A percentile compares a stretch with the other conserved stretches of the same genome.
phyloP scores from a whole-genome alignment of 2,797 vertebrate species.

The Arctocebus calabarensis region DNA sequence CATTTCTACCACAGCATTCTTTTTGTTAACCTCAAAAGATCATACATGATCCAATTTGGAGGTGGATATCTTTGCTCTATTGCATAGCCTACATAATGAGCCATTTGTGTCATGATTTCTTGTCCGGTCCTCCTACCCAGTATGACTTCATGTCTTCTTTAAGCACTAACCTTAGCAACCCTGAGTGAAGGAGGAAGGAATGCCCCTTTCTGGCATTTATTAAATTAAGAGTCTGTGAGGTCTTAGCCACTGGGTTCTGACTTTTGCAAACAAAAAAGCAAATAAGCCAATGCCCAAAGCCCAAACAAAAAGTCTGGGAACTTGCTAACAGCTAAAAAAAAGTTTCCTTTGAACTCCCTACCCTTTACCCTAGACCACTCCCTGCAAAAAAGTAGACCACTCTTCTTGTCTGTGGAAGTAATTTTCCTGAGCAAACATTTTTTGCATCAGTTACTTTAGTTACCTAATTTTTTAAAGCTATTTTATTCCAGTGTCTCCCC shows the following conservation, averaged over 20 bases:
- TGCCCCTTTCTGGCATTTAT: not conserved
- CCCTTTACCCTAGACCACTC: not conserved
- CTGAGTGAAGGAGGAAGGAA: constrained; percentile 12
- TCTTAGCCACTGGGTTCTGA: constrained; percentile 31
- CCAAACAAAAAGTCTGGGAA: not conserved
- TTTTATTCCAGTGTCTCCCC: not conserved
- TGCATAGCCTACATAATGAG: constrained; percentile 55
- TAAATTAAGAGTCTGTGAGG: constrained; percentile 27
- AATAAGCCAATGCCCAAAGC: not conserved
- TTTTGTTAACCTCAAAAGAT: constrained; percentile 72
- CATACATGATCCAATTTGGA: constrained; percentile 32
- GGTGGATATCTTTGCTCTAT: constrained; percentile 33
- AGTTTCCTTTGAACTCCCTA: not conserved
- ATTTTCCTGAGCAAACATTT: not conserved
- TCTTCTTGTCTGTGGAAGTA: not conserved
- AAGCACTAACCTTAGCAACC: constrained; percentile 59
- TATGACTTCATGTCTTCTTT: constrained; percentile 70
- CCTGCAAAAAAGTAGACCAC: not conserved
- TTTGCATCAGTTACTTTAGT: not conserved
- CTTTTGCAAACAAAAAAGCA: constrained; percentile 54
- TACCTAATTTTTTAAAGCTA: not conserved
- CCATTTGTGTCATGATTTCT: constrained; percentile 60
- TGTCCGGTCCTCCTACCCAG: constrained; percentile 53
- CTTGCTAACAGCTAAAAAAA: not conserved
- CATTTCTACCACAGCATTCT: constrained; percentile 64